A percentile compares a stretch with the other conserved stretches of the same genome.
Evolutionary conservation across 2,113 vertebrate species (phyloP).

Genomic region (Xiphias gladius): DNA sequence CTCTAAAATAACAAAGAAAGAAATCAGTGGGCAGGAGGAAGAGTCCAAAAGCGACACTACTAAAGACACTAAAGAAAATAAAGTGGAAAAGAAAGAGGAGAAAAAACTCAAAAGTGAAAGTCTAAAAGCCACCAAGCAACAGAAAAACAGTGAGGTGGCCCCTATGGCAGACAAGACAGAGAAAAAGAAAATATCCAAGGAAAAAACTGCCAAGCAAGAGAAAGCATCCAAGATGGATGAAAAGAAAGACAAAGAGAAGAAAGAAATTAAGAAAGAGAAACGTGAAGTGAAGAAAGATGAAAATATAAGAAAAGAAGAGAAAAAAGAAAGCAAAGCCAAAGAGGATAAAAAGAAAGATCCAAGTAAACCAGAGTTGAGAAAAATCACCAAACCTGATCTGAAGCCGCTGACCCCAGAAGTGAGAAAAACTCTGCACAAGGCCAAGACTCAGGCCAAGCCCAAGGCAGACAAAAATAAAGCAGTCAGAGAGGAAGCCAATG

Average conservation of each 20-base stretch:
- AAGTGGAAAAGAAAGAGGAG: conserved; percentile 87
- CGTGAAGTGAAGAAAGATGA: conserved; percentile 87
- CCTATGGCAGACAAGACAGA: conserved; percentile 87
- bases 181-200: conserved; percentile 93
- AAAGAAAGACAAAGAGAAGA: conserved; percentile 96
- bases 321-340: conserved; percentile 90
- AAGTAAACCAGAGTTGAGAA: conserved; percentile 90
- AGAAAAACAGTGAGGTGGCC: conserved; percentile 87
- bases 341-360: conserved; percentile 93
- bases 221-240: conserved; percentile 92
- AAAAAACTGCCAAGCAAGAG: conserved; percentile 92
- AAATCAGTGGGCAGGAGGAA: conserved; percentile 87
- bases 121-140: conserved; percentile 87
- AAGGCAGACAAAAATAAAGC: conserved; percentile 90
- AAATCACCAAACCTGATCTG: conserved; percentile 92
- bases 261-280: conserved; percentile 92
- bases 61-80: conserved; percentile 92
- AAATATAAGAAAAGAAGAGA: conserved; percentile 90
- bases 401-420: conserved; percentile 97
- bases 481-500: conserved; percentile 83
- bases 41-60: conserved; percentile 85
- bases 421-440: conserved; percentile 95
- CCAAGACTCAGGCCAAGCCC: conserved; percentile 90
- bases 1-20: conserved; percentile 89
- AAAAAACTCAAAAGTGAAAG: conserved; percentile 89